Evolutionary conservation across 2,797 vertebrate genomes (phyloP), one percentile per base, ranked within the genome.

Genomic region (Serranus cabrilla): DNA sequence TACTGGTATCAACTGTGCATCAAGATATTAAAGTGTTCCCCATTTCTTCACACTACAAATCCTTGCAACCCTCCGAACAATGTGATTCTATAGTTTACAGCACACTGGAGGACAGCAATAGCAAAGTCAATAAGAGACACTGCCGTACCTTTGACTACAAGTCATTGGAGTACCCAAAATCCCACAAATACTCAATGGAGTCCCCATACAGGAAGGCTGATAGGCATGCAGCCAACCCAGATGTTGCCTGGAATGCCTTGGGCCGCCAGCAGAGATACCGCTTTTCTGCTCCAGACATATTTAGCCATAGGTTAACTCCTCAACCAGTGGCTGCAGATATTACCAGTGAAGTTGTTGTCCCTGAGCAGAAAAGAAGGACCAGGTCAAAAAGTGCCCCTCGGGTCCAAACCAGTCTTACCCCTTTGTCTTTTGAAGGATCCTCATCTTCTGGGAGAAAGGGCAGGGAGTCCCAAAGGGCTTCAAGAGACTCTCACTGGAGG

Each of bases 1-100:
- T 98, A 95, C 95, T 98, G 92, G 94, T 96, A 95, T 98, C 98
- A 89, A 96, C 96, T 63, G 97, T 97, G 93, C 97, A 97, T 94
- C 96, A 92, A 95, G 96, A 97, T 93, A 95, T 98, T 94, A 95
- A 96, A 90, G 95, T 97, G 89, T 95, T 94, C 87, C 95, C 95
- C 56, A 92, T 95, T 92, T 96, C 94, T 42, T 81, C 87, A 64
- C 87, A 93, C 82, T 94, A 87, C 5, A 91, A 94, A 69, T 78
- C 94, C 85, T 84, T 92, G 88, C 94, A 91, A 92, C 93, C 95
- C 81, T 86, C 86, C 80, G 87, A 93, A 96, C 94, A 81, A 97
- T 99, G 97, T 98, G 94, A 98, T 47, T 93, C 88, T 88, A 85
- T 93, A 90, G 93, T 92, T 89, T 91, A 92, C 91, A 95, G 91